Evolutionary conservation across 2,113 vertebrate species (phyloP), one percentile per base, ranked within the genome.

Genomic region (Progne subis): DNA sequence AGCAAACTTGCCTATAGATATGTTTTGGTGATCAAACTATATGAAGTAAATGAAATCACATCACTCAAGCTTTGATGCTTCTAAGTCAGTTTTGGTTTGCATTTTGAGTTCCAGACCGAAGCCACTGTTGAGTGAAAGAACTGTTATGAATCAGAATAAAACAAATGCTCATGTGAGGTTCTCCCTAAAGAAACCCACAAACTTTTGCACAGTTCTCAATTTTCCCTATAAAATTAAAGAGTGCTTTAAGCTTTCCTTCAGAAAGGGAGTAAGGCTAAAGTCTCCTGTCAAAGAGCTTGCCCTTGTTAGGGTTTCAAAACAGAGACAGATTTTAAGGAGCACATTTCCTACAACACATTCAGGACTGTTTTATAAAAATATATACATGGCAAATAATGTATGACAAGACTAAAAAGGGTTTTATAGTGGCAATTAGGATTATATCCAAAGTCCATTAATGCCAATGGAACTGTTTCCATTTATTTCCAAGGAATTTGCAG

Each of bases 391-490:
- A 90, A 94, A 94, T 94, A 95, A 96, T 44, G 79, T 92, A 95
- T 86, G 50, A 81, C 56, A 81, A 80, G 63, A 68, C 61, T 76
- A 86, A 86, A 91, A 92, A 86, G 43, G 29, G 21, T 65, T 93
- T 96, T 90, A 92, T 76, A 94, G 72, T 32, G n/a, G 78, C 71
- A 94, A 86, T 90, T 96, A 83, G 93, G 91, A 96, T 85, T 80
- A 86, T 65, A 79, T 94, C 92, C 91, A 94, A 96, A 94, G 60
- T 60, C 92, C 59, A 88, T 91, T 91, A 92, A 88, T 56, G 74
- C 63, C 65, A 88, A 5, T 49, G 57, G 61, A 71, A 84, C 88
- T 15, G 8, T 34, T 85, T 86, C 32, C 53, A 71, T 78, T 75
- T 68, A 81, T 91, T 96, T 90, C 79, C 70, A 67, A 67, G 12